Base-by-base conservation (phyloP, 2,888 invertebrate species). In the Venusia cambrica region DNA sequence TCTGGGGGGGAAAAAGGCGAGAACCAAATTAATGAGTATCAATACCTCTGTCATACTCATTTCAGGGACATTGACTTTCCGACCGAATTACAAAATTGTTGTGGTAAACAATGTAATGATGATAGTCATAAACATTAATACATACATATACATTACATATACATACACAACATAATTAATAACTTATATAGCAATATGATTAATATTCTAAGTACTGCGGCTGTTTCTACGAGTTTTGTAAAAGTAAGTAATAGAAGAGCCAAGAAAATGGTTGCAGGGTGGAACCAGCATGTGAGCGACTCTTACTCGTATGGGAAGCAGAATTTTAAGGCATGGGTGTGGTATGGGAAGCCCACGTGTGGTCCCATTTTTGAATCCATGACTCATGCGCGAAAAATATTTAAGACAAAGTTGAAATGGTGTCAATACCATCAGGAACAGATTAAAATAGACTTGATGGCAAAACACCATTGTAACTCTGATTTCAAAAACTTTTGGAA, bases 281-380 rank as follows among this genome's bases (percentile, higher is more conserved):
- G 53, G 53, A 54, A 51, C 18, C 38, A 27, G 2, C 25, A 54
- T 11, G 52, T 54, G 3, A 33, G 31, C 1, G 34, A 16, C 5
- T 45, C 49, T 9, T 46, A 51, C 13, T 8, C 24, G 36, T 28
- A 34, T 29, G 51, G 53, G 16, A 39, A 50, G 18, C 7, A 7
- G 2, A 30, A 18, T 2, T 51, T 46, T 36, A 6, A 37, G 3
- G 10, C 22, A 2, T 54, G 53, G 53, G n/a, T 45, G 7, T 34
- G 29, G 13, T 16, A 19, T 10, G 44, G 44, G 3, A 27, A 24
- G 13, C 36, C 36, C 1, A 1, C 1, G n/a, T 18, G 14, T 2
- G 36, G 29, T 6, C 3, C 5, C 4, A 2, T 24, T 6, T 25
- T 11, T 22, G n/a, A 24, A 4, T 6, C 9, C 5, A 29, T 36